These are phyloP conservation scores for Drosophila kikkawai DNA, from an alignment of 1,140 invertebrate genomes.

Conservation along the genomic window DNA sequence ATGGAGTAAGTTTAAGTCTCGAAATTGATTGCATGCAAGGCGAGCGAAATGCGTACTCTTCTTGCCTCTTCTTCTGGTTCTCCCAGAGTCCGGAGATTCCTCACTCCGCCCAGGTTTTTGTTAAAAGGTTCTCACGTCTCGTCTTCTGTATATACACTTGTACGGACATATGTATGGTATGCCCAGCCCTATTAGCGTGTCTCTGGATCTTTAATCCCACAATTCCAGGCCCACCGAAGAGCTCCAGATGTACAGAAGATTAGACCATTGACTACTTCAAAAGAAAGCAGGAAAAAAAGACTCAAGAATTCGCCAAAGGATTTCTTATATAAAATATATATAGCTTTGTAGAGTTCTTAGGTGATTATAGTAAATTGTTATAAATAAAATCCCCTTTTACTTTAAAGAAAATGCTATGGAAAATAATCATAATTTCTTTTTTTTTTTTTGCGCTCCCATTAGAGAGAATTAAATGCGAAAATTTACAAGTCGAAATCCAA, in stretches of 20 bases:
- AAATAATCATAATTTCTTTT: background rate
- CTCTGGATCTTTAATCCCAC: constrained; percentile 27
- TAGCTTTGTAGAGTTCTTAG: background rate
- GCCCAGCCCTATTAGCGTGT: constrained; percentile 38
- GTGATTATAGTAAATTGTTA: background rate
- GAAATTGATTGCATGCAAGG: constrained; percentile 46
- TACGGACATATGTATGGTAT: background rate
- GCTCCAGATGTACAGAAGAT: constrained; percentile 18
- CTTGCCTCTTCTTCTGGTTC: background rate
- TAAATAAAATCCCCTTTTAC: background rate
- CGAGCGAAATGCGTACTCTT: constrained; percentile 3
- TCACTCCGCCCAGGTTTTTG: constrained; percentile 18
- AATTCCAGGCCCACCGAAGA: constrained; percentile 4
- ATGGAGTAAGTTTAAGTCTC: constrained; percentile 54
- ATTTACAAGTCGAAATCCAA: constrained; percentile 32
- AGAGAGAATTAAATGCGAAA: constrained; percentile 33
- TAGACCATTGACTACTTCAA: constrained; percentile 13
- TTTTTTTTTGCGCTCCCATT: constrained; percentile 13
- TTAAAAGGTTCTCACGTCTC: constrained; percentile 75
- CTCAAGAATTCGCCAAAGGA: background rate
- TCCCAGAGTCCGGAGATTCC: background rate
- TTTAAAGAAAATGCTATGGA: constrained; percentile 4
- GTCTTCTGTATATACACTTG: constrained; percentile 19
- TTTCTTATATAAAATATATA: background rate
- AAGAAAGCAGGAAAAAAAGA: background rate